Conservation (phyloP, 92 coral and sea anemone genomes). For the Heliopora coerulea region DNA sequence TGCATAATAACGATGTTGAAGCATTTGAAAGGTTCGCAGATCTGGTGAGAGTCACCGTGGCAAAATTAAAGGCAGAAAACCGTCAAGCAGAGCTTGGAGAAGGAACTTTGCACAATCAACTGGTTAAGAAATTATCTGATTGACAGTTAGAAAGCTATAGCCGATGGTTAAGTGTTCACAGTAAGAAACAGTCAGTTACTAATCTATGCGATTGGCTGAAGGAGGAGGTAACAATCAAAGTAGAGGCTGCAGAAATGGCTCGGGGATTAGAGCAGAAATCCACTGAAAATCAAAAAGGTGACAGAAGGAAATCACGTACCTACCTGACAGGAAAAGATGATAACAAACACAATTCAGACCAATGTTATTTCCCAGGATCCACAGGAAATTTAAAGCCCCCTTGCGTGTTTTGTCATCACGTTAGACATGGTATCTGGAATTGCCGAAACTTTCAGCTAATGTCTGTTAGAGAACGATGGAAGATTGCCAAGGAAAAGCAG, state of each 20-base stretch:
- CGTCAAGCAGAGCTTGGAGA: too few species aligned
- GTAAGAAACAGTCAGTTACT: too few species aligned
- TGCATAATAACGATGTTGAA: too few species aligned
- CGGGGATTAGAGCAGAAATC: slow-evolving; percentile 11
- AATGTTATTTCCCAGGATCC: not conserved
- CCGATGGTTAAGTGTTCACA: too few species aligned
- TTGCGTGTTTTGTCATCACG: slow-evolving; percentile 13
- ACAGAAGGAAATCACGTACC: not conserved
- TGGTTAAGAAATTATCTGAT: too few species aligned
- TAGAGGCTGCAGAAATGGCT: slow-evolving; percentile 6
- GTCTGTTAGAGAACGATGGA: slow-evolving; percentile 23
- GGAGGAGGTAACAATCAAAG: not conserved
- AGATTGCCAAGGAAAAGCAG: slow-evolving; percentile 52
- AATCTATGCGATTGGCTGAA: too few species aligned
- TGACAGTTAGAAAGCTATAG: too few species aligned
- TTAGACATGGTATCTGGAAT: slow-evolving; percentile 25
- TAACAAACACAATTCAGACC: not conserved
- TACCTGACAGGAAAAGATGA: slow-evolving; percentile 18
- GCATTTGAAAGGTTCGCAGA: too few species aligned
- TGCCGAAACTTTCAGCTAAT: not conserved
- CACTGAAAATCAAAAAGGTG: not conserved
- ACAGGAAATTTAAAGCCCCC: slow-evolving; percentile 2
- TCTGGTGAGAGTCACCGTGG: too few species aligned
- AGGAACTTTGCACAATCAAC: too few species aligned
- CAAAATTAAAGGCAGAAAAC: too few species aligned